These are phyloP conservation scores for Uropsilus gracilis DNA, from an alignment of 2,113 vertebrate genomes.

Conservation along the genomic window DNA sequence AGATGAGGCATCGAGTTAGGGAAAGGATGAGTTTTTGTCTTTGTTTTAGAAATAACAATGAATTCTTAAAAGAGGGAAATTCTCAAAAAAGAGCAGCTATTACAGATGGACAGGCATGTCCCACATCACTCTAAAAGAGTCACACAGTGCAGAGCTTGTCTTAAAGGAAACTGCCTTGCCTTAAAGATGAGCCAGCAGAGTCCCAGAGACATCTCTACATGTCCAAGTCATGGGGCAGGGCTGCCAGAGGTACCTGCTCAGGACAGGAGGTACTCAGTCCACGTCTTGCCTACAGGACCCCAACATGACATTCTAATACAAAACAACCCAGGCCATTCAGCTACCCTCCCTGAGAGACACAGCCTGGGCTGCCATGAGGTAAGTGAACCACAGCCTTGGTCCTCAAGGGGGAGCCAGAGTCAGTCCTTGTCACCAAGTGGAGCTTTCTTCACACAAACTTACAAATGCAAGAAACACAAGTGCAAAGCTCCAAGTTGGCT, in stretches of 20 bases:
- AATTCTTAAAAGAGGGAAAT: not conserved
- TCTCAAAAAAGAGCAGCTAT: not conserved
- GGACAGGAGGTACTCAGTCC: not conserved
- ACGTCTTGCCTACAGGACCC: not conserved
- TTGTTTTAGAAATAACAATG: not conserved
- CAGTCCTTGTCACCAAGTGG: not conserved
- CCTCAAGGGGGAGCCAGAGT: constrained; percentile 72
- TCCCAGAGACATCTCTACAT: not conserved
- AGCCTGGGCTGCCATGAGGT: not conserved
- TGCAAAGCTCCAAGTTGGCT: not conserved
- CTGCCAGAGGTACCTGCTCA: not conserved
- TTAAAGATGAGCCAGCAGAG: constrained; percentile 20
- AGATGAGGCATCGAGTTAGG: not conserved
- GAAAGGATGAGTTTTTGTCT: not conserved
- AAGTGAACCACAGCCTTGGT: not conserved
- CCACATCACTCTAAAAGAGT: not conserved
- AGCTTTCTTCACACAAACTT: not conserved
- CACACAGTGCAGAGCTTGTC: constrained; percentile 4
- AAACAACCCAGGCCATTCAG: constrained; percentile 36
- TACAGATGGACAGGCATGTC: not conserved
- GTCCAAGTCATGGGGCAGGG: not conserved
- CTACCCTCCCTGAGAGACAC: not conserved
- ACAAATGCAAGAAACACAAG: not conserved
- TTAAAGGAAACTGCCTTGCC: constrained; percentile 1
- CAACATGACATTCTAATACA: constrained; percentile 1